Evolutionary conservation across 2,113 vertebrate genomes (phyloP).

Genomic region (Pogonocichla stellata): DNA sequence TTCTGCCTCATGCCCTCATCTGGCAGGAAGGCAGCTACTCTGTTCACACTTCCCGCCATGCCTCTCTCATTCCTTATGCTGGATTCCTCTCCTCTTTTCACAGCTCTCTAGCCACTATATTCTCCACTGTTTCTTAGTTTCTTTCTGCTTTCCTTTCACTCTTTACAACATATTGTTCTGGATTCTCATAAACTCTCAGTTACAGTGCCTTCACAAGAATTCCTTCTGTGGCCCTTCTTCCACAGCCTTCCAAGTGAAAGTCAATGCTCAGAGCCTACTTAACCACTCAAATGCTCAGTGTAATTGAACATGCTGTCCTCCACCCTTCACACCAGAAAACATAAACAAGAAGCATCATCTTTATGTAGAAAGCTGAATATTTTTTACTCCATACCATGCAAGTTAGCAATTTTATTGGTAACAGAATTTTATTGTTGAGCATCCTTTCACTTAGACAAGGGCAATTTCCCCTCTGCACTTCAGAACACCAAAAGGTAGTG

Average conservation of each 20-base stretch:
- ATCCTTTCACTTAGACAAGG: neutral
- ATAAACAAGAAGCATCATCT: neutral
- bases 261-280: neutral
- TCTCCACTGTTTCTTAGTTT: neutral
- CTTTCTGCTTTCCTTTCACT: neutral
- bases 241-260: neutral
- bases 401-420: neutral
- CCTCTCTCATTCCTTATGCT: neutral
- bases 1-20: neutral
- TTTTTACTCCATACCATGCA: neutral
- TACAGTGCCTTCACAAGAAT: rapidly evolving
- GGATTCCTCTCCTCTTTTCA: neutral
- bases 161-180: neutral
- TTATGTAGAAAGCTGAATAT: neutral
- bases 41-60: rapidly evolving
- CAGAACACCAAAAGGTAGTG: neutral
- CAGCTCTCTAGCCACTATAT: neutral
- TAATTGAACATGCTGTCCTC: neutral
- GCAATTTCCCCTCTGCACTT: neutral
- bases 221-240: neutral
- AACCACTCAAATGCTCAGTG: neutral
- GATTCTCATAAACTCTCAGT: neutral
- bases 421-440: neutral
- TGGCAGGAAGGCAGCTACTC: neutral
- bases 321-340: neutral